phyloP scores from a whole-genome alignment of 2,113 vertebrate genomes.

The Alosa alosa region DNA sequence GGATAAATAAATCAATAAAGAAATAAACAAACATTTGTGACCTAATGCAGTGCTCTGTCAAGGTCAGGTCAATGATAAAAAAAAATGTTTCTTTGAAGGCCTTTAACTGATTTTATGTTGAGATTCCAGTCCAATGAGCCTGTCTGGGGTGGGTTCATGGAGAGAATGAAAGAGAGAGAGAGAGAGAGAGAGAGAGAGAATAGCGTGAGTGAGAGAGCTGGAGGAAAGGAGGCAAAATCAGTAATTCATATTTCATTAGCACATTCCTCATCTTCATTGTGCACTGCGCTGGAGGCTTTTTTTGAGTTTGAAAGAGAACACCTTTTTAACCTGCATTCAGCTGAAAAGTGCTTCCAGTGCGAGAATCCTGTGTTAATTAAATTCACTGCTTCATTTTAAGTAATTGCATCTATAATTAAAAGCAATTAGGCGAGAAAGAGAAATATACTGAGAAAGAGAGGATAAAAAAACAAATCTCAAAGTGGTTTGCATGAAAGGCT shows the following conservation, averaged over 20 bases:
- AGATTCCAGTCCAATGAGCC: neutral
- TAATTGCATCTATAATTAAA: slow-evolving; percentile 51
- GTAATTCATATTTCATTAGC: slow-evolving; percentile 14
- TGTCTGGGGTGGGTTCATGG: neutral
- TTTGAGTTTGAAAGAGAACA: neutral
- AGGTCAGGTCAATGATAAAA: neutral
- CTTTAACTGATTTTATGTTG: neutral
- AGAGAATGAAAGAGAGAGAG: neutral
- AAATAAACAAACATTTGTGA: neutral
- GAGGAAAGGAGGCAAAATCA: slow-evolving; percentile 32
- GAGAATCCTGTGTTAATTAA: slow-evolving; percentile 47
- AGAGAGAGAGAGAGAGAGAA: neutral
- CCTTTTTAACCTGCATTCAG: slow-evolving; percentile 22
- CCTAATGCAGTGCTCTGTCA: neutral
- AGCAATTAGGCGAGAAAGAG: slow-evolving; percentile 28
- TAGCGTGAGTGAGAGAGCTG: neutral
- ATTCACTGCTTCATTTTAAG: slow-evolving; percentile 48
- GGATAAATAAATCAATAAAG: neutral
- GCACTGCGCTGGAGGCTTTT: neutral
- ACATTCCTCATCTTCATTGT: neutral
- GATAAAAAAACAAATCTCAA: neutral
- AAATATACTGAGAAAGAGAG: slow-evolving; percentile 3
- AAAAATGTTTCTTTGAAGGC: neutral
- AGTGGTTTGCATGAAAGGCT: neutral
- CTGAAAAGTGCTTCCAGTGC: slow-evolving; percentile 33